Base-by-base conservation (phyloP, 2,113 vertebrate species). In the Camelus bactrianus region DNA sequence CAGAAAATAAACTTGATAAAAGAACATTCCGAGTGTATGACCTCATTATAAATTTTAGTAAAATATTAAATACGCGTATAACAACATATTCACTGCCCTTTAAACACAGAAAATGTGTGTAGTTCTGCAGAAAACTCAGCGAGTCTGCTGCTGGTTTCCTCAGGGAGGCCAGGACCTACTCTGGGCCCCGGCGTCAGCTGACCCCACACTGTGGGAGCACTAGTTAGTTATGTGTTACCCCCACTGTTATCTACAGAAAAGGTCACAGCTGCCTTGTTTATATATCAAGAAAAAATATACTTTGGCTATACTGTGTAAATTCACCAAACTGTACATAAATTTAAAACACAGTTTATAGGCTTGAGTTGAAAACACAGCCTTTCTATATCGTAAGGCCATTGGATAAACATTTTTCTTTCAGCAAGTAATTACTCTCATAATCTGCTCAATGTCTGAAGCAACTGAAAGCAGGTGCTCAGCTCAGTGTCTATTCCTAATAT, bases 391-490 rank as follows among this genome's bases (percentile, higher is more conserved):
- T 58, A 62, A 82, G 35, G 8, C 70, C 42, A 46, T 5, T 77
- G 50, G 35, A 62, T 70, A 86, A 77, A 58, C 19, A 87, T 60
- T 91, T 94, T 95, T 82, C 60, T 46, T 95, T 87, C 32, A 75
- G 24, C 28, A 88, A 96, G 56, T 70, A 93, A 79, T 70, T 88
- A 81, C 69, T 62, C n/a, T 96, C 58, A 67, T 87, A 95, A 86
- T 50, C 67, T 56, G 35, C 48, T 90, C 12, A 48, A 62, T 30
- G 48, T 85, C 1, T 79, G 62, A 89, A 95, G 67, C 67, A 32
- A 65, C 46, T 89, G 77, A 62, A 48, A 54, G 52, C 3, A 89
- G 42, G 24, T 38, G 65, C 19, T 65, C 42, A 72, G 35, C n/a
- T 65, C 3, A 89, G 9, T 10, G 75, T 88, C 46, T 85, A 17